Evolutionary conservation across 2,888 invertebrate species (phyloP), one percentile per base, ranked within the genome.

Genomic region (Acanthococcus lagerstroemiae): DNA sequence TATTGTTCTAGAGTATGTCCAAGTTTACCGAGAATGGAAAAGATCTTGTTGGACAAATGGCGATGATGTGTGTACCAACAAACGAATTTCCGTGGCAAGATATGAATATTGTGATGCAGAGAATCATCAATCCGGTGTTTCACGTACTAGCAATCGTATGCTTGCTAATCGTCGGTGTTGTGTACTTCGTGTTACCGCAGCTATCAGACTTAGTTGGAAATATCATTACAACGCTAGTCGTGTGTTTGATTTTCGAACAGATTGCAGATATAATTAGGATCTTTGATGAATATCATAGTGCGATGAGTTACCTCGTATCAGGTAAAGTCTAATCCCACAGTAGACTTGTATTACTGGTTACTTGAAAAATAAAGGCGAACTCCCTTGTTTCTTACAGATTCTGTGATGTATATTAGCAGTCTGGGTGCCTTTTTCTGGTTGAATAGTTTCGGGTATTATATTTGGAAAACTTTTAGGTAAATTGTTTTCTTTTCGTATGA

Each of bases 371-470:
- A n/a, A n/a, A n/a, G n/a, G n/a, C n/a, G n/a, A n/a, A n/a, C 44
- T 12, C 9, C 9, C 44, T 37, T 12, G 12, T 65, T 55, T 48
- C 26, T 69, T 83, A 69, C 80, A 88, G 90, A 90, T 79, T 83
- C 85, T 5, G 81, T 89, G 71, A 80, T 87, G 70, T 89, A 88
- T 72, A 79, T 88, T 63, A 87, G 88, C 72, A 77, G 90, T 63
- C 74, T 90, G 70, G 88, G 86, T 30, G 87, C 89, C 58, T 90
- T 90, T 76, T 89, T 90, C 74, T 91, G 91, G 91, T 77, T 91
- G 3, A 90, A 88, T 71, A 88, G 88, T 74, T 81, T 89, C 69
- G 90, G 90, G 57, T 91, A 88, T 74, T 90, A 90, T 74, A 86
- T 90, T 69, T 91, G 90, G 90, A 88, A 86, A 75, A 90, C 89